Evolutionary conservation across 2,797 vertebrate genomes (phyloP).

Genomic region (Kryptolebias ocellatus): DNA sequence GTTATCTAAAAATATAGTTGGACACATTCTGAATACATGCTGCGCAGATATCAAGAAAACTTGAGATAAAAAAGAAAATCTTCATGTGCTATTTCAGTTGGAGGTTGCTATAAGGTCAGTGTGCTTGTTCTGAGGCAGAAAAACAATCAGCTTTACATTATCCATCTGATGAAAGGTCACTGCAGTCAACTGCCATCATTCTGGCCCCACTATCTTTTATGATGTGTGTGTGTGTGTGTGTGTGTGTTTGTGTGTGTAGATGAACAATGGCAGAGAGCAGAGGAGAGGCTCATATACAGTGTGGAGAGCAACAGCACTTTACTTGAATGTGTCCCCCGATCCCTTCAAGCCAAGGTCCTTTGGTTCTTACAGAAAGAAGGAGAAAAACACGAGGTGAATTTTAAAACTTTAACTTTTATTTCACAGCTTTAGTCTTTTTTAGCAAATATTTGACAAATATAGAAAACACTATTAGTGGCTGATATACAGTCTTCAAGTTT

Average conservation of each 20-base stretch:
- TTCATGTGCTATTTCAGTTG: conserved; percentile 3
- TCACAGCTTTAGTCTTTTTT: too few species aligned
- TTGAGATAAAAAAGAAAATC: background rate
- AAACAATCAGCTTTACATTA: conserved; percentile 22
- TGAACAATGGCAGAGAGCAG: conserved; percentile 83
- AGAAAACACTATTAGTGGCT: background rate
- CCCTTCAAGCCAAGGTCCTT: conserved; percentile 91
- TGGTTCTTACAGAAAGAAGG: conserved; percentile 88
- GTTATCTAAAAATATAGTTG: background rate
- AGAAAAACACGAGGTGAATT: conserved; percentile 88
- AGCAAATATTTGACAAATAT: background rate
- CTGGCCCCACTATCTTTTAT: conserved; percentile 19
- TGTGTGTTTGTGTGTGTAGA: conserved; percentile 60
- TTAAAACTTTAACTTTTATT: too few species aligned
- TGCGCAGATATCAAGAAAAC: background rate
- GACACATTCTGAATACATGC: background rate
- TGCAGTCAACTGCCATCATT: conserved; percentile 20
- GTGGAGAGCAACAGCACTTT: conserved; percentile 95
- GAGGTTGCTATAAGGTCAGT: conserved; percentile 7
- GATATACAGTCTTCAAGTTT: background rate
- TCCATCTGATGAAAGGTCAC: conserved; percentile 34
- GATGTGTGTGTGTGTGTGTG: conserved; percentile 19
- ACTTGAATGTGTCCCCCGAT: conserved; percentile 92
- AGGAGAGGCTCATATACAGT: conserved; percentile 86
- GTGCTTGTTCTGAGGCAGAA: conserved; percentile 1